Evolutionary conservation across 1,140 invertebrate species (phyloP).

Genomic region (Gryon sp.): DNA sequence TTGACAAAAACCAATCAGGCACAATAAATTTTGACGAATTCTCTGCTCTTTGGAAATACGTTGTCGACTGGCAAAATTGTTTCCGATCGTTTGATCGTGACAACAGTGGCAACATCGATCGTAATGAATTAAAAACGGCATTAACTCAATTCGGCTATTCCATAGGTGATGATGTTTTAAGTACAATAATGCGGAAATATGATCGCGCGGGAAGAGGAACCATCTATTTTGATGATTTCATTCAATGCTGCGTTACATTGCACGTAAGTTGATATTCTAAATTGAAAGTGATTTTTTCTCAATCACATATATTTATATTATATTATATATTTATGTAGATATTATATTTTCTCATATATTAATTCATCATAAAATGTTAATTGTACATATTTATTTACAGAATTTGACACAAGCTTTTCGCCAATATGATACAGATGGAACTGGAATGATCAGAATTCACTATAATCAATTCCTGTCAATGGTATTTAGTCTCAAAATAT

Average conservation of each 20-base stretch:
- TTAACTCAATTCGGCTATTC: constrained; percentile 95
- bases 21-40: constrained; percentile 98
- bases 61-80: constrained; percentile 97
- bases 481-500: constrained; percentile 95
- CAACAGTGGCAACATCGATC: constrained; percentile 96
- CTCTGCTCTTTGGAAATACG: constrained; percentile 97
- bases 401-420: constrained; percentile 94
- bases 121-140: constrained; percentile 92
- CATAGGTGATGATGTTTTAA: constrained; percentile 91
- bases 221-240: constrained; percentile 99
- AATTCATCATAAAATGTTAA: too few species aligned
- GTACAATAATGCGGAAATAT: constrained; percentile 93
- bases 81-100: constrained; percentile 97
- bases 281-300: not conserved
- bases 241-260: constrained; percentile 95
- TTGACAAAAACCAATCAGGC: constrained; percentile 93
- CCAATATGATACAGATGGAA: constrained; percentile 93
- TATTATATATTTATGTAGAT: not conserved
- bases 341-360: not conserved
- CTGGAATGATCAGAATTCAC: constrained; percentile 96
- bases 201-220: constrained; percentile 92
- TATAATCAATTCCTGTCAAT: constrained; percentile 98
- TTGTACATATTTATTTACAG: constrained; percentile 81
- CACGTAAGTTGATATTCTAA: constrained; percentile 85
- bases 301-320: not conserved